Percentiles rank a stretch among this genome's conserved stretches.
Conservation (phyloP, 2,888 invertebrate genomes). For the Leucophora obtusa region DNA sequence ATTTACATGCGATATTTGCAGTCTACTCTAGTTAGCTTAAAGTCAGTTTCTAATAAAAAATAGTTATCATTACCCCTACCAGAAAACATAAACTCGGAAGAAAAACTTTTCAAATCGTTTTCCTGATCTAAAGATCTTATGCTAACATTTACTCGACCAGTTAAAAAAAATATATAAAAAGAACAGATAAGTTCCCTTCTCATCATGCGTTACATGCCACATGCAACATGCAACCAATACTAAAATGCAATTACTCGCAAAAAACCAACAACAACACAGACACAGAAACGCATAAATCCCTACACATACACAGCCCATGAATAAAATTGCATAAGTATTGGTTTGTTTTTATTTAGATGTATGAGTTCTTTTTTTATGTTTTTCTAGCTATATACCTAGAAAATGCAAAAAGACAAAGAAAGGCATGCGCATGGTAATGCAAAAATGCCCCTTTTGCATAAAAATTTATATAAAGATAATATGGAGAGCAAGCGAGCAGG, state of each 20-base stretch:
- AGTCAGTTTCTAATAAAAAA: no score
- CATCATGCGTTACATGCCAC: conserved; percentile 25
- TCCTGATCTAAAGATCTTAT: no score
- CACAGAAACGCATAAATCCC: conserved; percentile 31
- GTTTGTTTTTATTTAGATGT: conserved; percentile 64
- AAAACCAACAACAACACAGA: conserved; percentile 9
- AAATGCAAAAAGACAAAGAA: conserved; percentile 46
- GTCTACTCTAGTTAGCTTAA: no score
- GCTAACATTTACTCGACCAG: neutral
- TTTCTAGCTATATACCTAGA: conserved; percentile 53
- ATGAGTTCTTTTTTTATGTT: conserved; percentile 53
- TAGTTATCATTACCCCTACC: no score
- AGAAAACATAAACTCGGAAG: no score
- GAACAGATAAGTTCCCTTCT: neutral
- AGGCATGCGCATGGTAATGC: conserved; percentile 51
- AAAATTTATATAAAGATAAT: conserved; percentile 5
- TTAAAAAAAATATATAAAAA: neutral
- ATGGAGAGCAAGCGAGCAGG: neutral
- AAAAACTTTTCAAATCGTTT: no score
- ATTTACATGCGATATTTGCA: no score
- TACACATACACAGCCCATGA: neutral
- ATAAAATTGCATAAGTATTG: conserved; percentile 51
- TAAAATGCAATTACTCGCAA: conserved; percentile 48
- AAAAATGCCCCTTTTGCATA: conserved; percentile 50
- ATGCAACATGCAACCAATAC: conserved; percentile 49